Evolutionary conservation across 2,888 invertebrate species (phyloP), one percentile per base, ranked within the genome.

Genomic region (Drosophila ezoana): DNA sequence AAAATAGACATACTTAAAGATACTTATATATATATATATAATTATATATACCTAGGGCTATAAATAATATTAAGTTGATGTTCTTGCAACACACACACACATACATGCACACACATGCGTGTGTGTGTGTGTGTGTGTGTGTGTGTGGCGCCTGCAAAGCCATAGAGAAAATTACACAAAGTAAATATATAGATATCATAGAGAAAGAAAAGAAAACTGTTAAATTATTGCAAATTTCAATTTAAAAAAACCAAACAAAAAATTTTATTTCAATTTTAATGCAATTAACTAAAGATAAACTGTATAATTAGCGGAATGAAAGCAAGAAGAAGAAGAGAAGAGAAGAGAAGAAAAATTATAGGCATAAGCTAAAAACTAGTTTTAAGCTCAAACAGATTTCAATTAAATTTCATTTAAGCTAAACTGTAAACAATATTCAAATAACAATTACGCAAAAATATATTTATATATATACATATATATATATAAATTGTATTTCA

Each of bases 371-470:
- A 32, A 49, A 13, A 40, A n/a, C 3, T 44, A 18, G 13, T 35
- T 48, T 18, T 41, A 65, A 65, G 35, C 35, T 23, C 33, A 53
- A 62, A 57, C 44, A 60, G 57, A 64, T 62, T 53, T 41, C 8
- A 23, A 64, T 13, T 35, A 53, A 13, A 41, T 32, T 32, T 13
- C 48, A 37, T 23, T 37, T 33, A 18, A 28, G 35, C 23, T 23
- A 2, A 23, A 8, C 23, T 23, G 1, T 8, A 23, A 23, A 23
- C 8, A 28, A 28, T 28, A 28, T 28, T 28, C 6, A 28, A 28
- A 28, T 28, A 8, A 28, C 28, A 8, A 38, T 32, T n/a, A 41
- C 13, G 14, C 1, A 43, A 64, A 14, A 35, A 35, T n/a, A 9
- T 20, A 37, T 33, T 16, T 47, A 13, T 18, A 48, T 47, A 38